These are phyloP conservation scores for Pocillopora damicornis DNA, from an alignment of 64 coral and sea anemone genomes.

Conservation along the genomic window DNA sequence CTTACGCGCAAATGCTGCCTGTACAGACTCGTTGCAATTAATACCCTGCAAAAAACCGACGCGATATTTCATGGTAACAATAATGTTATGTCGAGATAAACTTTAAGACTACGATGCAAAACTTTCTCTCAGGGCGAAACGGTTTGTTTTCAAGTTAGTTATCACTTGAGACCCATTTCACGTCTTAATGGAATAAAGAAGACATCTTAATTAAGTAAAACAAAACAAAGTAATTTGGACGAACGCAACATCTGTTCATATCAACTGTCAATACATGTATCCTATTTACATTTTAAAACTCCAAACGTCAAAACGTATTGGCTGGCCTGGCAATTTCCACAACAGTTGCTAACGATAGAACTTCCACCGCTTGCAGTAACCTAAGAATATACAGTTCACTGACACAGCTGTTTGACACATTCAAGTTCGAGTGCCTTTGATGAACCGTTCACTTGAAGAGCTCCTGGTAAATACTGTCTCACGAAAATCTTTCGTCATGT, in stretches of 20 bases:
- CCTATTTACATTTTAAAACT: conserved; percentile 34
- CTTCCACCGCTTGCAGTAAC: background rate
- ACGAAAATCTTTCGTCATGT: background rate
- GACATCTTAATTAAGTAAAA: conserved; percentile 46
- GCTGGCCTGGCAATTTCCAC: background rate
- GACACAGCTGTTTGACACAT: conserved; percentile 4
- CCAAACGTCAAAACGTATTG: conserved; percentile 9
- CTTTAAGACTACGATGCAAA: background rate
- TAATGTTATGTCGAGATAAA: background rate
- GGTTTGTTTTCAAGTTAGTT: conserved; percentile 1
- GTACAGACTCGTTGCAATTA: background rate
- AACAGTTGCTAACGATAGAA: conserved; percentile 2
- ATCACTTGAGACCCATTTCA: background rate
- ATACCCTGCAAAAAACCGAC: background rate
- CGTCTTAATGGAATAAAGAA: conserved; percentile 25
- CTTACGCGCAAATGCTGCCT: background rate
- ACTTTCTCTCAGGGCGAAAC: background rate
- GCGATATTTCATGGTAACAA: background rate
- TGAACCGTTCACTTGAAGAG: conserved; percentile 1
- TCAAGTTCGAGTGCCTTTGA: background rate
- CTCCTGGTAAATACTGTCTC: background rate
- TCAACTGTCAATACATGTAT: conserved; percentile 22
- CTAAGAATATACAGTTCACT: background rate
- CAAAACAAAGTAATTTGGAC: conserved; percentile 21
- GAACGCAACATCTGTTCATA: conserved; percentile 34